Percentiles rank a stretch among this genome's conserved stretches.
These are phyloP conservation scores for Phoxinus phoxinus DNA, from an alignment of 2,113 vertebrate species.

Conservation along the genomic window DNA sequence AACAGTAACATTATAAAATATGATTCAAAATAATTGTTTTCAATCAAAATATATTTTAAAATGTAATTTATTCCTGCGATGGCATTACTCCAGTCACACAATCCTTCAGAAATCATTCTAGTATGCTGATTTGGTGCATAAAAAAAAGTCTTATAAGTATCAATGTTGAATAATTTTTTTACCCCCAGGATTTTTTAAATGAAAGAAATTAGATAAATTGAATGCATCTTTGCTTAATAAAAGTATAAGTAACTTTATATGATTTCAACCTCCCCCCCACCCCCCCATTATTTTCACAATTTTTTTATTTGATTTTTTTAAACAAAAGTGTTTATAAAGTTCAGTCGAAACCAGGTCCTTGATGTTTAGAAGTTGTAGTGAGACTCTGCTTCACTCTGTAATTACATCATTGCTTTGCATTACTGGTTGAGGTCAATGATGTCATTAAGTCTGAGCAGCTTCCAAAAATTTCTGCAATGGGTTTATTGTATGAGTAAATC, in stretches of 20 bases:
- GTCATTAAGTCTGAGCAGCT: slow-evolving; percentile 41
- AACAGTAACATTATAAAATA: not conserved
- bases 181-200: not conserved
- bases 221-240: not conserved
- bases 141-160: not conserved
- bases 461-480: slow-evolving; percentile 62
- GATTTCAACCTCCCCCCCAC: too few relatives aligned
- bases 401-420: slow-evolving; percentile 41
- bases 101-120: not conserved
- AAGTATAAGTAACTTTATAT: not conserved
- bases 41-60: not conserved
- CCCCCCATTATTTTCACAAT: too few relatives aligned
- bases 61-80: not conserved
- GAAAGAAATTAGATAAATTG: not conserved
- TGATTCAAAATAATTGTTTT: not conserved
- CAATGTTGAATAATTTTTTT: not conserved
- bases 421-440: slow-evolving; percentile 36
- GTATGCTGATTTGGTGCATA: not conserved
- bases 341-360: slow-evolving; percentile 1
- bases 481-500: slow-evolving; percentile 66
- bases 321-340: not conserved
- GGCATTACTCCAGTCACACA: too few relatives aligned
- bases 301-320: not conserved
- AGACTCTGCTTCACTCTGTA: slow-evolving; percentile 6
- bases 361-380: not conserved